Evolutionary conservation across 2,888 invertebrate species (phyloP).

Genomic region (Drosophila quinaria): DNA sequence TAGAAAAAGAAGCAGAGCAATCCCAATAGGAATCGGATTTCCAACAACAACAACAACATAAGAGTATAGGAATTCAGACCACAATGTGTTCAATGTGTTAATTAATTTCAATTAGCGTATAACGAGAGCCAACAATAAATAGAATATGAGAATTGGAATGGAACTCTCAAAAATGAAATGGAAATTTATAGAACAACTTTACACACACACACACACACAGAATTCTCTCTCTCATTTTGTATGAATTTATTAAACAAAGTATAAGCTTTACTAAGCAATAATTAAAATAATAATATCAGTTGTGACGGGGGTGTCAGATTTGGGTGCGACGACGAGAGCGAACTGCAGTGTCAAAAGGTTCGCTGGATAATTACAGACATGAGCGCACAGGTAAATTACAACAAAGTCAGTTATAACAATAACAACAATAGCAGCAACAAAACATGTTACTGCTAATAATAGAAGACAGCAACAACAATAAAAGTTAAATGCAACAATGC

Average conservation of each 20-base stretch:
- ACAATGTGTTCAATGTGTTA: constrained; percentile 61
- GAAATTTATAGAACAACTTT: constrained; percentile 48
- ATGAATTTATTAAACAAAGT: constrained; percentile 8
- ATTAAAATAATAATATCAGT: constrained; percentile 36
- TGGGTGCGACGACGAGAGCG: constrained; percentile 37
- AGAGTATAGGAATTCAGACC: constrained; percentile 19
- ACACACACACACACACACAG: constrained; percentile 4
- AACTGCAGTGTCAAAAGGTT: constrained; percentile 67
- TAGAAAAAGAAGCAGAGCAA: constrained; percentile 19
- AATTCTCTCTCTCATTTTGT: not conserved
- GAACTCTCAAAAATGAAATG: constrained; percentile 42
- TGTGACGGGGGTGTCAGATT: constrained; percentile 35
- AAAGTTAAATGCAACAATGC: constrained; percentile 60
- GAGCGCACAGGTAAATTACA: constrained; percentile 70
- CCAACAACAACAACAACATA: constrained; percentile 29
- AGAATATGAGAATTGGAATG: constrained; percentile 17
- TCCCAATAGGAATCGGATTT: constrained; percentile 45
- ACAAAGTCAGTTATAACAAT: constrained; percentile 24
- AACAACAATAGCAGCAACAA: constrained; percentile 37
- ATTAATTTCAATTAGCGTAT: constrained; percentile 80
- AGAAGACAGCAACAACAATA: constrained; percentile 42
- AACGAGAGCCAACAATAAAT: constrained; percentile 58
- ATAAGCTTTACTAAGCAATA: constrained; percentile 9
- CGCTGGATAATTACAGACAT: constrained; percentile 70
- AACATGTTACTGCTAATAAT: constrained; percentile 61